These are phyloP conservation scores for Gambusia holbrooki DNA, from an alignment of 2,113 vertebrate species.

Conservation along the genomic window DNA sequence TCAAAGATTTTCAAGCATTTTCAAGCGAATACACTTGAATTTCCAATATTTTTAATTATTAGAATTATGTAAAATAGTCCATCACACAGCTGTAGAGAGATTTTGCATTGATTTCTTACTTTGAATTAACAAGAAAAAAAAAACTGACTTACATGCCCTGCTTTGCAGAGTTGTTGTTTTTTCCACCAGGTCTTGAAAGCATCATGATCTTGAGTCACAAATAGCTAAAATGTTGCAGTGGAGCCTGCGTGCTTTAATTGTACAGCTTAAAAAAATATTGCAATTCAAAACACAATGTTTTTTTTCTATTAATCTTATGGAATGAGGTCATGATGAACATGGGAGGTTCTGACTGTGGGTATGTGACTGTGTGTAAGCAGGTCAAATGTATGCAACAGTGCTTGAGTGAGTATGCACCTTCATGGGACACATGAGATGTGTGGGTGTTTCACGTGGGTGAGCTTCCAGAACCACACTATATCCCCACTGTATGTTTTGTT, in stretches of 20 bases:
- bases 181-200: neutral
- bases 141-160: neutral
- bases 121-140: neutral
- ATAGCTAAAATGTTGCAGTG: no score
- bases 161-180: neutral
- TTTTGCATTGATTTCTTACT: no score
- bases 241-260: no score
- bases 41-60: neutral
- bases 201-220: no score
- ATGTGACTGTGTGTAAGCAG: neutral
- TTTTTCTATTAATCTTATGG: slow-evolving; percentile 16
- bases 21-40: slow-evolving; percentile 31
- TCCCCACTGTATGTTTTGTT: slow-evolving; percentile 13
- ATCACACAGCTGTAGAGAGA: neutral
- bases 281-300: no score
- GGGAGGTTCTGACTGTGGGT: neutral
- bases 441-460: slow-evolving; percentile 35
- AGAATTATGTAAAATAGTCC: slow-evolving; percentile 1
- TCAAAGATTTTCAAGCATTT: slow-evolving; percentile 44
- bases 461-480: slow-evolving; percentile 24
- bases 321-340: neutral
- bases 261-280: no score
- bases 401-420: slow-evolving; percentile 9
- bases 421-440: slow-evolving; percentile 7
- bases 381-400: slow-evolving; percentile 5